Evolutionary conservation across 1,140 invertebrate species (phyloP).

Genomic region (Drosophila parvula): DNA sequence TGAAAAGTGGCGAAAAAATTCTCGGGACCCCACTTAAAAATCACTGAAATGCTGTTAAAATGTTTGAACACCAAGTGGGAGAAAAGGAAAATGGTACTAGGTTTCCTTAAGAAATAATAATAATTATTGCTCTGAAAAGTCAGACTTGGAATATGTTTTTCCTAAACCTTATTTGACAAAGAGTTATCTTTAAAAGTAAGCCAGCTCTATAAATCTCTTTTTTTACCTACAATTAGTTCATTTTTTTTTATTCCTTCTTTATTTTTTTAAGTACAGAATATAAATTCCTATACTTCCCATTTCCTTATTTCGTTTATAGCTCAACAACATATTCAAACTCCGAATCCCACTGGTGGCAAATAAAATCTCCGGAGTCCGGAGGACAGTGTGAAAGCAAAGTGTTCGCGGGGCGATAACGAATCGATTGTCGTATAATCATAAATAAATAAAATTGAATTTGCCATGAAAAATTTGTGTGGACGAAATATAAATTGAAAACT

Average conservation of each 20-base stretch:
- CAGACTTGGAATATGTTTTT: too few relatives aligned
- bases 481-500: slow-evolving; percentile 81
- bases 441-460: slow-evolving; percentile 79
- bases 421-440: slow-evolving; percentile 79
- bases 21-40: slow-evolving; percentile 48
- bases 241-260: too few relatives aligned
- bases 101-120: neutral
- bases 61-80: neutral
- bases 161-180: too few relatives aligned
- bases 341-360: neutral
- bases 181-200: too few relatives aligned
- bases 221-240: neutral
- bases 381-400: neutral
- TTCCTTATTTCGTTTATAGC: too few relatives aligned
- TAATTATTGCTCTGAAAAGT: neutral
- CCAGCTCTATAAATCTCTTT: too few relatives aligned
- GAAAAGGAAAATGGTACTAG: neutral
- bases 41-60: slow-evolving; percentile 4
- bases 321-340: neutral
- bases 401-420: slow-evolving; percentile 36
- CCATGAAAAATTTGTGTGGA: slow-evolving; percentile 64
- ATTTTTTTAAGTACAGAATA: neutral
- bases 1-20: slow-evolving; percentile 47
- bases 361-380: slow-evolving; percentile 4
- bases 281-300: rapidly evolving